Base-by-base conservation (phyloP, 2,888 invertebrate species). In the Thalpophila matura region DNA sequence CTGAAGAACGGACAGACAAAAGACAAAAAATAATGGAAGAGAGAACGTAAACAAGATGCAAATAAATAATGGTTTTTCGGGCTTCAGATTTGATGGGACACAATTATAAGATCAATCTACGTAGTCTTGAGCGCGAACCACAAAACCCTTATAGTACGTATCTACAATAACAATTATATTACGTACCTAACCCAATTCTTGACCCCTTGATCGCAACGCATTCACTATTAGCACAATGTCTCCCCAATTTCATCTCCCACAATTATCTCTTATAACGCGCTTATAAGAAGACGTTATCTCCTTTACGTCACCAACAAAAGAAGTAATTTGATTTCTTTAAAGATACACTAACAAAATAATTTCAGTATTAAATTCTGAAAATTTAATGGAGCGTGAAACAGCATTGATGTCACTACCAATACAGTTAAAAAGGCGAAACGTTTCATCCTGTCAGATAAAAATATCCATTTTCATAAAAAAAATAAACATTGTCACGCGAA, bases 391-490 rank as follows among this genome's bases (percentile, higher is more conserved):
- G 24, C 27, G 27, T 27, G 29, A 55, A 78, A 63, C 14, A 31
- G 29, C 58, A 27, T 65, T 55, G 57, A 58, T 54, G 70, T 58
- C 64, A 50, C n/a, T 18, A 54, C 58, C 57, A 59, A 47, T 61
- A 58, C 18, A 38, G 59, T 38, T 62, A 56, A 69, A 74, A 74
- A 55, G 59, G 31, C 38, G 29, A 18, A 53, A 45, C 51, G 9
- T 66, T 66, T 72, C 51, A 66, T 45, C 18, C 16, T 38, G 31
- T 31, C 54, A 57, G 62, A 74, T 58, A 78, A 62, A 77, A 78
- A 70, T 58, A 67, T 43, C 9, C 42, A 78, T 63, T 79, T 63
- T 33, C 18, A 40, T 45, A 33, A 65, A 70, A 65, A 66, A 74
- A 46, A 60, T 51, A 74, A 74, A 78, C 71, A 78, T 40, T 60